Base-by-base conservation (phyloP, 2,888 invertebrate genomes). In the Hoplodrina ambigua region DNA sequence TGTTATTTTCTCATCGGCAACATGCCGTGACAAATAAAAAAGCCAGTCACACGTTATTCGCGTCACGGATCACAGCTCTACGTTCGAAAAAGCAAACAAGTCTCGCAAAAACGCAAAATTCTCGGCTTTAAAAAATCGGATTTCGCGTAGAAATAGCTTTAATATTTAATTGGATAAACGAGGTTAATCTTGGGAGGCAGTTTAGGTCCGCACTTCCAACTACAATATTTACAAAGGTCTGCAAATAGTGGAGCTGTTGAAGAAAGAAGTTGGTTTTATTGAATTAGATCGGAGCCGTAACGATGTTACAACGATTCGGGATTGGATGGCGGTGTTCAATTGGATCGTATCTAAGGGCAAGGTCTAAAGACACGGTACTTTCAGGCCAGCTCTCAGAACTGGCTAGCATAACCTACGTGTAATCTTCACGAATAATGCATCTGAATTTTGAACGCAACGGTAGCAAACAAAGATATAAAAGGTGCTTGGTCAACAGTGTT, bases 141-240 rank as follows among this genome's bases (percentile, higher is more conserved):
- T 72, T 72, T 59, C 68, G 78, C 78, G 74, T 80, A 83, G 83
- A 82, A 78, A 74, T 75, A 71, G 50, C 70, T 72, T 89, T 81
- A 88, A 89, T 89, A 89, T 87, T 88, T 88, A 87, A 89, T 86
- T 85, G 81, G 80, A 81, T 84, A 82, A 84, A 81, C 85, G 83
- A 84, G 85, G 85, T 85, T 87, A 88, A 87, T 89, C 88, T 89
- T 85, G 83, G 75, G 77, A 87, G 85, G 84, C 85, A 84, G 82
- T 86, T 85, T 83, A 86, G 82, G 82, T 75, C 82, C 73, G 80
- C 69, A 77, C 76, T 81, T 72, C 79, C 68, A 81, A 85, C 88
- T 89, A 86, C 82, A 87, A 88, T 89, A 89, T 89, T 89, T 88
- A 89, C 89, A 85, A 80, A 88, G 88, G 88, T 81, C 84, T 80